phyloP scores from a whole-genome alignment of 2,797 vertebrate species.

The Lacerta agilis region DNA sequence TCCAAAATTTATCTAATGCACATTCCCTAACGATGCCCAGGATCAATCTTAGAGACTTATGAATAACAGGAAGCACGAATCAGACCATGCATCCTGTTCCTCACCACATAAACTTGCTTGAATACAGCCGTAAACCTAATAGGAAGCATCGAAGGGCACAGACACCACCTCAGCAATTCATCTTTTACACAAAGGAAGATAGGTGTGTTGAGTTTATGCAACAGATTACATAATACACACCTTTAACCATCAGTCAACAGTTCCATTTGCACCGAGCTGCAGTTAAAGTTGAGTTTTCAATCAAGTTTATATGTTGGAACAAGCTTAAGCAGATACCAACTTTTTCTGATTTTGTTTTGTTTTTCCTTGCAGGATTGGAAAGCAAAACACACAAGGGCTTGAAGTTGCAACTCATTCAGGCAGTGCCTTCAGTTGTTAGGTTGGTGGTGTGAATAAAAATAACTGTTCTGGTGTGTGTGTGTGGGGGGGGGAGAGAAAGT shows the following conservation, averaged over 20 bases:
- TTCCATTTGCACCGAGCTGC: slow-evolving; percentile 46
- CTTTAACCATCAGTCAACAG: slow-evolving; percentile 43
- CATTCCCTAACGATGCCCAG: neutral
- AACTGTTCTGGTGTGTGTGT: neutral
- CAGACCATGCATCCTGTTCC: neutral
- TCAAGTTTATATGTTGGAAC: slow-evolving; percentile 2
- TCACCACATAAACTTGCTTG: neutral
- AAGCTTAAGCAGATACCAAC: neutral
- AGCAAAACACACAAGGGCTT: neutral
- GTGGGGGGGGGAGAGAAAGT: no score
- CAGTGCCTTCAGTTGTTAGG: neutral
- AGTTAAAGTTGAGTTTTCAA: slow-evolving; percentile 32
- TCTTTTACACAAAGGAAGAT: slow-evolving; percentile 47
- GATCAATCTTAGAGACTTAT: neutral
- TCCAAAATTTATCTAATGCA: neutral
- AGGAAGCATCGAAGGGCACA: neutral
- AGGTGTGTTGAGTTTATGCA: slow-evolving; percentile 45
- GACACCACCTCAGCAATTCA: neutral
- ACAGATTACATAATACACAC: slow-evolving; percentile 41
- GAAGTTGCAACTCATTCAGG: neutral
- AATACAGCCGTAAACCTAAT: neutral
- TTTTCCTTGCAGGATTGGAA: neutral
- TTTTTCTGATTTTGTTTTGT: neutral
- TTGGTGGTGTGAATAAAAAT: neutral
- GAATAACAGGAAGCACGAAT: no score